phyloP scores from a whole-genome alignment of 2,888 invertebrate genomes.

The Nomada fucata region DNA sequence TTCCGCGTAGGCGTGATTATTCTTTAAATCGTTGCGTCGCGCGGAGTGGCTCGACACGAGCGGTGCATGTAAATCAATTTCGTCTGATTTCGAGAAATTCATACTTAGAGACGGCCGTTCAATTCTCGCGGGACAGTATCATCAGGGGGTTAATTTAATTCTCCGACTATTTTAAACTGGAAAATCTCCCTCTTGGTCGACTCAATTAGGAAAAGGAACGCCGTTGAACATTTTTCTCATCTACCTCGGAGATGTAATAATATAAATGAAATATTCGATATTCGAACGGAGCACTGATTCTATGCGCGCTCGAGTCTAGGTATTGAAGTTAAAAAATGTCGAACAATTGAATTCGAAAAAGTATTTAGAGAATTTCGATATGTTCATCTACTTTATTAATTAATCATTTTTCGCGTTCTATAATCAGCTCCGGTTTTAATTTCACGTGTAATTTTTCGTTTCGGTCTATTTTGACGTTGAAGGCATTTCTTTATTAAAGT shows the following conservation, averaged over 20 bases:
- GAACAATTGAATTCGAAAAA: too few relatives aligned
- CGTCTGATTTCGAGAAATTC: conserved; percentile 10
- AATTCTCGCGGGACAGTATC: conserved; percentile 12
- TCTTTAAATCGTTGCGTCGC: conserved; percentile 8
- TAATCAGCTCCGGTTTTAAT: neutral
- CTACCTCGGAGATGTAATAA: neutral
- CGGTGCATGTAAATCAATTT: conserved; percentile 24
- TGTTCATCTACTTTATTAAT: too few relatives aligned
- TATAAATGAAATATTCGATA: neutral
- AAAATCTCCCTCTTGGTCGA: neutral
- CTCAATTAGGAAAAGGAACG: conserved; percentile 3
- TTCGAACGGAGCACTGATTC: neutral
- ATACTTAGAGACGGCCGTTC: conserved; percentile 15
- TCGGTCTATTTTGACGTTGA: too few relatives aligned
- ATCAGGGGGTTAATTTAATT: conserved; percentile 13
- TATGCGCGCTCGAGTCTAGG: too few relatives aligned
- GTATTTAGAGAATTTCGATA: too few relatives aligned
- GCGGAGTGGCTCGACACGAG: neutral
- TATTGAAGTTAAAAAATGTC: too few relatives aligned
- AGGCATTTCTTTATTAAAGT: too few relatives aligned
- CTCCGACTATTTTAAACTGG: conserved; percentile 25
- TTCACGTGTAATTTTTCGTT: too few relatives aligned
- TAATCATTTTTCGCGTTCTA: neutral
- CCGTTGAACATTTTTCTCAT: neutral
- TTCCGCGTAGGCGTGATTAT: neutral